These are phyloP conservation scores for Nothura maculosa DNA, from an alignment of 2,797 vertebrate species.

Conservation along the genomic window DNA sequence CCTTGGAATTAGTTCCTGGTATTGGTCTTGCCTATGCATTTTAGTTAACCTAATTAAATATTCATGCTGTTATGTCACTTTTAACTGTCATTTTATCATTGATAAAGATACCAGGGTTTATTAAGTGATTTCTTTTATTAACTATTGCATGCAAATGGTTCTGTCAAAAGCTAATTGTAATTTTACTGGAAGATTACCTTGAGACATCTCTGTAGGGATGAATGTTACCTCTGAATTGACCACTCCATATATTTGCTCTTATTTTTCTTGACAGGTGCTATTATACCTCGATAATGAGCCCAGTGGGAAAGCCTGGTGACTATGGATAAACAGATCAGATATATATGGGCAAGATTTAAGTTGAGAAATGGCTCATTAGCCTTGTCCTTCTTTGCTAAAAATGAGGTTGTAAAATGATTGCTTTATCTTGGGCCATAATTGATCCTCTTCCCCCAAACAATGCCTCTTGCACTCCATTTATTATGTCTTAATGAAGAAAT, in stretches of 20 bases:
- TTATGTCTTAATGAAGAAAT: not conserved
- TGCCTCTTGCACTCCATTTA: not conserved
- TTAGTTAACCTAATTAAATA: conserved; percentile 9
- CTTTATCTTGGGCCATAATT: not conserved
- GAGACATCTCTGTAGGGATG: not conserved
- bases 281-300: not conserved
- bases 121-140: conserved; percentile 35
- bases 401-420: not conserved
- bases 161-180: conserved; percentile 4
- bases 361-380: conserved; percentile 1
- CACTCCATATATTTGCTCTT: not conserved
- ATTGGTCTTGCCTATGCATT: not conserved
- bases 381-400: not conserved
- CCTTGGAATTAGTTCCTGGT: not conserved
- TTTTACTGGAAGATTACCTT: conserved; percentile 44
- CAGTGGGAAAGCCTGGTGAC: not conserved
- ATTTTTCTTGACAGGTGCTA: not conserved
- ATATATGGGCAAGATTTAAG: not conserved
- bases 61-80: conserved; percentile 11
- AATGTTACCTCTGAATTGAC: not conserved
- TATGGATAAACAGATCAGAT: not conserved
- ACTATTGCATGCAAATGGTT: conserved; percentile 23
- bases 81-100: conserved; percentile 43
- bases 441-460: not conserved
- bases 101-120: conserved; percentile 9